These are phyloP conservation scores for Ischnura elegans DNA, from an alignment of 2,888 invertebrate genomes.

Conservation along the genomic window DNA sequence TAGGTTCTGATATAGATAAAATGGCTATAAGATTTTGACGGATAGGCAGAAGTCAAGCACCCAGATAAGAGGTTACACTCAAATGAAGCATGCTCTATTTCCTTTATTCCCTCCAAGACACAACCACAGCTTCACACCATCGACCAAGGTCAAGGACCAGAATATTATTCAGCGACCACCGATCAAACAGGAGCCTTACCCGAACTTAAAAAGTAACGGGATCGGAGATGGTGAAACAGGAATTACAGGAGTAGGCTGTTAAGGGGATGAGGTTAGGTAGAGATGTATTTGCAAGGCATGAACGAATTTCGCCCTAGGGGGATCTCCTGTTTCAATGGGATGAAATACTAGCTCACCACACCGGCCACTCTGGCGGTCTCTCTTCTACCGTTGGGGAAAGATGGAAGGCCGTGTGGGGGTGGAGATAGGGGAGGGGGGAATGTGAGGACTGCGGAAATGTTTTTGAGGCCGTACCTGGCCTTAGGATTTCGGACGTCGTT, in stretches of 20 bases:
- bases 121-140: too few relatives aligned
- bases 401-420: not conserved
- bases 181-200: not conserved
- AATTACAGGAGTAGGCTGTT: not conserved
- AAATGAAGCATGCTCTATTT: too few relatives aligned
- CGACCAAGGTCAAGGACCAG: too few relatives aligned
- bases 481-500: conserved; percentile 59
- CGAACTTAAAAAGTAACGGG: not conserved
- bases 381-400: not conserved
- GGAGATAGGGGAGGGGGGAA: not conserved
- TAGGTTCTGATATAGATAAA: too few relatives aligned
- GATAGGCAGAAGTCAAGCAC: too few relatives aligned
- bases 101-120: too few relatives aligned
- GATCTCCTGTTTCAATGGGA: not conserved
- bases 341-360: not conserved
- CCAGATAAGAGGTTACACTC: too few relatives aligned
- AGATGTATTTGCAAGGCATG: too few relatives aligned
- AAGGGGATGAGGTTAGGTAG: too few relatives aligned
- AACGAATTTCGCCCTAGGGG: not conserved
- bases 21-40: too few relatives aligned
- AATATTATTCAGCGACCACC: too few relatives aligned
- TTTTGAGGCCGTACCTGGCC: conserved; percentile 58
- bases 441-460: not conserved
- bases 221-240: not conserved
- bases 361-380: not conserved